Conservation (phyloP, 2,888 invertebrate genomes). For the Thecophora atra region DNA sequence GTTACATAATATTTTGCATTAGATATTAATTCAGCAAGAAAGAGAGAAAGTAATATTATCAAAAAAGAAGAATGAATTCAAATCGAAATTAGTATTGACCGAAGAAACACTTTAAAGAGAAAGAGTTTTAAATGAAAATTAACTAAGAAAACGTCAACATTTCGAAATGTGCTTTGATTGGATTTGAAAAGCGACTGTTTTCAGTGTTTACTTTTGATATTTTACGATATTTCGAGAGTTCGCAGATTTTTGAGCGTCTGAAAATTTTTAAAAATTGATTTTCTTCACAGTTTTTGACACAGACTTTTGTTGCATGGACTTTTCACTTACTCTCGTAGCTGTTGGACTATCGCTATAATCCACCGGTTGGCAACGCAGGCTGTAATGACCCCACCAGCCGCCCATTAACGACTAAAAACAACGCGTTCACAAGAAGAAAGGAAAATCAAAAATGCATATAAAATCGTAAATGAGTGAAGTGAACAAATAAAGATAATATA, state of each 20-base stretch:
- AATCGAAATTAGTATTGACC: constrained; percentile 14
- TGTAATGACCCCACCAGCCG: constrained; percentile 92
- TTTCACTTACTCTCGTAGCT: constrained; percentile 82
- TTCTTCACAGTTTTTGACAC: background rate
- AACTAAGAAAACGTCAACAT: background rate
- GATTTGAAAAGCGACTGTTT: background rate
- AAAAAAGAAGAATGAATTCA: constrained; percentile 20
- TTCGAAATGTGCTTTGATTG: too few species aligned
- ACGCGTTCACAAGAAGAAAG: constrained; percentile 44
- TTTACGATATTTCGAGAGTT: constrained; percentile 48
- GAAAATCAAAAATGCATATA: constrained; percentile 42
- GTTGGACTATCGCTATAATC: constrained; percentile 84
- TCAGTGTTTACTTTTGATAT: background rate
- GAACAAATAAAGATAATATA: constrained; percentile 44
- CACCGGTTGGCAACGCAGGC: constrained; percentile 89
- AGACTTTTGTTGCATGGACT: background rate
- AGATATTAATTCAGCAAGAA: too few species aligned
- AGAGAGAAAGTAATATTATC: too few species aligned
- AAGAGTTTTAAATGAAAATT: background rate
- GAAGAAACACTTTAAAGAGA: background rate
- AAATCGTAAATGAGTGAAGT: constrained; percentile 39
- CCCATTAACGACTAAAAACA: constrained; percentile 81
- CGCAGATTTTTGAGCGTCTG: constrained; percentile 41
- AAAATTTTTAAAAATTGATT: constrained; percentile 11
- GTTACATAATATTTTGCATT: too few species aligned